Base-by-base conservation (phyloP, 2,888 invertebrate genomes). In the Schizaphis graminum region DNA sequence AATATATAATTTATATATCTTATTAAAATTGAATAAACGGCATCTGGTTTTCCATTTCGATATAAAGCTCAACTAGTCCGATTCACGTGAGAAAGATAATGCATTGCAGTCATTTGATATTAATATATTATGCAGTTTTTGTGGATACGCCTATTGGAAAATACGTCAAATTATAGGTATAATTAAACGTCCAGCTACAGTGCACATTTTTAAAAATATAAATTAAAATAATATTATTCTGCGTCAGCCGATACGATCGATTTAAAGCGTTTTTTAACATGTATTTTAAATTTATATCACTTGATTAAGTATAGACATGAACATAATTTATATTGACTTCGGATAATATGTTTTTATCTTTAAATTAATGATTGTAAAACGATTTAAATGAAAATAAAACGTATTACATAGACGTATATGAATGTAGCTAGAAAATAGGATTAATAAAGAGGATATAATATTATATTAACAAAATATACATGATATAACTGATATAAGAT, bases 141-240 rank as follows among this genome's bases (percentile, higher is more conserved):
- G 7, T 77, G 8, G 77, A 35, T 77, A 77, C 8, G 77, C 21
- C 35, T 77, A 21, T 67, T 77, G 35, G 77, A 77, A 77, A 35
- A 77, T 77, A 21, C 0, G 35, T 5, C 16, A 21, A 21, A 53
- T 53, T 53, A 53, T 53, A n/a, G n/a, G n/a, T n/a, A 21, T 77
- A 41, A 77, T 21, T 77, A 41, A 7, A 77, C 21, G n/a, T 21
- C 35, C 35, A 8, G 35, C 21, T 35, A 1, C 35, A 77, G 35
- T 77, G 35, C 35, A 77, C 77, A 21, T 35, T 77, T 77, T 35
- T 41, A 77, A 8, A 35, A 21, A 41, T 77, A 24, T 77, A 77
- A 77, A 77, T 77, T 77, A 77, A 77, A 77, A 77, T 77, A 77
- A 24, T 77, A 77, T 77, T 77, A 77, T 77, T 77, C 35, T 35